A percentile compares a stretch with the other conserved stretches of the same genome.
Conservation (phyloP, 1,140 invertebrate species). For the Lepidurus packardi region DNA sequence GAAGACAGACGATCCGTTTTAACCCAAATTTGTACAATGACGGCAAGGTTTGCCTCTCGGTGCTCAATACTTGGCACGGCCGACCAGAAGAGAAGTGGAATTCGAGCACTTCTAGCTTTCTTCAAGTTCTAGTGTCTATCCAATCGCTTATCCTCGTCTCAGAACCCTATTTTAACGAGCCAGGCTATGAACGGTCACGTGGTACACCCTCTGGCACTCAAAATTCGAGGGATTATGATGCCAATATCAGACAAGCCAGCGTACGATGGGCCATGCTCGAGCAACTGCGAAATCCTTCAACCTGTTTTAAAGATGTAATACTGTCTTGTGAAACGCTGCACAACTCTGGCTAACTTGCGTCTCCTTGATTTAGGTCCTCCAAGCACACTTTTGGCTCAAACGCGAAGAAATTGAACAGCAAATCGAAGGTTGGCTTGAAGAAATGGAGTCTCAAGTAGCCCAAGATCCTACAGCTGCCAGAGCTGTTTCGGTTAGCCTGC, state of each 20-base stretch:
- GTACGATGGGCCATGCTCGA: slow-evolving; percentile 95
- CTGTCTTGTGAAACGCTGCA: slow-evolving; percentile 6
- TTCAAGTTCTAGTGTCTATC: slow-evolving; percentile 93
- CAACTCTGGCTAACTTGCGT: slow-evolving; percentile 29
- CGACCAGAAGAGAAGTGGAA: slow-evolving; percentile 99
- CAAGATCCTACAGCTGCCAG: slow-evolving; percentile 65
- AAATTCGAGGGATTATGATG: slow-evolving; percentile 87
- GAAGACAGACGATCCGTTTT: slow-evolving; percentile 85
- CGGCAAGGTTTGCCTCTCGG: slow-evolving; percentile 92
- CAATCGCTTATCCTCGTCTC: slow-evolving; percentile 91
- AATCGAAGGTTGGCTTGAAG: slow-evolving; percentile 81
- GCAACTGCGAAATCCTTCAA: slow-evolving; percentile 79
- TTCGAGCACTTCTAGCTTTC: slow-evolving; percentile 89
- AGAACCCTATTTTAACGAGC: slow-evolving; percentile 98
- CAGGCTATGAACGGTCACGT: slow-evolving; percentile 87
- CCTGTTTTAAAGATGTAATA: slow-evolving; percentile 84
- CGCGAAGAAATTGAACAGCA: slow-evolving; percentile 82
- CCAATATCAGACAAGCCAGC: slow-evolving; percentile 90
- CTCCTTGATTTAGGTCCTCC: slow-evolving; percentile 63
- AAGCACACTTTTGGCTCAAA: slow-evolving; percentile 92
- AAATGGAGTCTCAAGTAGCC: slow-evolving; percentile 66
- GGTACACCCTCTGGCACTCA: slow-evolving; percentile 81
- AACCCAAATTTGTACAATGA: slow-evolving; percentile 97
- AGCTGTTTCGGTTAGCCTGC: slow-evolving; percentile 66
- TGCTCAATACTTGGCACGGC: slow-evolving; percentile 96